These are phyloP conservation scores for Lathronympha strigana DNA, from an alignment of 2,888 invertebrate species.

Conservation along the genomic window DNA sequence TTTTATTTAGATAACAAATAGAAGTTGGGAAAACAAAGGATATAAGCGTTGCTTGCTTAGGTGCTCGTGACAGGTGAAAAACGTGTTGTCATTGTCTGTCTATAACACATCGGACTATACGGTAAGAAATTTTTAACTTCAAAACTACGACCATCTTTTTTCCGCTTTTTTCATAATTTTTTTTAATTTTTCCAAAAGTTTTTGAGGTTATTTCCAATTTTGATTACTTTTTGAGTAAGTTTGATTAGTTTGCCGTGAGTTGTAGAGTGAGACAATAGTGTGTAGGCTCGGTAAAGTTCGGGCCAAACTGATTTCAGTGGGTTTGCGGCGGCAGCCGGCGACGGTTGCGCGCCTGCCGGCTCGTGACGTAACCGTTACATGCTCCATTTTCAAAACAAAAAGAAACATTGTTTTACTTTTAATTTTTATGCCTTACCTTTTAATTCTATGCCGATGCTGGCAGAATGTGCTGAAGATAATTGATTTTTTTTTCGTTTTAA, in stretches of 20 bases:
- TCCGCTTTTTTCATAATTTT: not conserved
- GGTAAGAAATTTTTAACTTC: constrained; percentile 59
- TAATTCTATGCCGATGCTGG: no score
- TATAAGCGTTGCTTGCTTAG: constrained; percentile 75
- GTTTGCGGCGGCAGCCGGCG: constrained; percentile 70
- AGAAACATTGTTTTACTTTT: not conserved
- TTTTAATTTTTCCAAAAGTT: constrained; percentile 27
- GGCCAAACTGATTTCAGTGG: constrained; percentile 66
- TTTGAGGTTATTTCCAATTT: constrained; percentile 48
- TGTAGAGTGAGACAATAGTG: constrained; percentile 55
- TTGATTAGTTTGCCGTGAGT: constrained; percentile 50
- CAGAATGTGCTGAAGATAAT: not conserved
- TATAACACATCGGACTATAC: constrained; percentile 59
- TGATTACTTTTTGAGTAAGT: constrained; percentile 43
- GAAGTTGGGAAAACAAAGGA: constrained; percentile 76
- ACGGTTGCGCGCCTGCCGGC: constrained; percentile 60
- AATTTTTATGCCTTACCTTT: no score
- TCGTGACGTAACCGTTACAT: constrained; percentile 30
- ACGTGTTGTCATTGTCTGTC: constrained; percentile 62
- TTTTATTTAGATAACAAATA: constrained; percentile 74
- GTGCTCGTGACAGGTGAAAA: constrained; percentile 71
- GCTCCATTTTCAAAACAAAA: constrained; percentile 15
- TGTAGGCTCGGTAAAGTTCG: constrained; percentile 64
- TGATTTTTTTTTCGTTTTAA: no score
- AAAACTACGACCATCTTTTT: constrained; percentile 17